Conservation (phyloP, 2,113 vertebrate species). For the Prunella fulvescens region DNA sequence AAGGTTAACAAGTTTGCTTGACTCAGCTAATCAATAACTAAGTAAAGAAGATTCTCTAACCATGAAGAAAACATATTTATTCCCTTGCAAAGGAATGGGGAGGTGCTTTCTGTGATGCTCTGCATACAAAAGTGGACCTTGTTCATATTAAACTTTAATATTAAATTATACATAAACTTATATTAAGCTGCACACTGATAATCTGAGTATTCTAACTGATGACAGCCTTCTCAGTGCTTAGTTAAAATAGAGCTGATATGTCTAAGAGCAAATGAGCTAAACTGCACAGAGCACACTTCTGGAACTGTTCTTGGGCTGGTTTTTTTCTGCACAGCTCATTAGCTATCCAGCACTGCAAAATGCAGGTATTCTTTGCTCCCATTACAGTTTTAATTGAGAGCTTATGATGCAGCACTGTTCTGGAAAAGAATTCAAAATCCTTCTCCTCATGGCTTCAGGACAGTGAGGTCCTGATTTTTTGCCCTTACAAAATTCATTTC, state of each 20-base stretch:
- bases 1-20: conserved; percentile 45
- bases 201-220: background rate
- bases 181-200: background rate
- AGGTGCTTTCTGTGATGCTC: background rate
- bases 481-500: background rate
- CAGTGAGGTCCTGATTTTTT: background rate
- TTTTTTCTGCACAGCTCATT: conserved; percentile 24
- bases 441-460: background rate
- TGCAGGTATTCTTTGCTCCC: background rate
- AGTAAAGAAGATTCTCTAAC: conserved; percentile 37
- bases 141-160: background rate
- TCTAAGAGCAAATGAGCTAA: background rate
- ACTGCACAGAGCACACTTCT: background rate
- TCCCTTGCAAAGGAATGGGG: background rate
- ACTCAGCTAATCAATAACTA: conserved; percentile 50
- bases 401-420: background rate
- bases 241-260: background rate
- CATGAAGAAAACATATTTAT: conserved; percentile 15
- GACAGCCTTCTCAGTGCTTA: background rate
- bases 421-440: background rate
- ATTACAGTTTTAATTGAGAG: conserved; percentile 5
- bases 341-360: background rate
- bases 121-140: background rate
- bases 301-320: background rate
- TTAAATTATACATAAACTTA: background rate